Evolutionary conservation across 2,113 vertebrate species (phyloP).

Genomic region (Zosterops lateralis): DNA sequence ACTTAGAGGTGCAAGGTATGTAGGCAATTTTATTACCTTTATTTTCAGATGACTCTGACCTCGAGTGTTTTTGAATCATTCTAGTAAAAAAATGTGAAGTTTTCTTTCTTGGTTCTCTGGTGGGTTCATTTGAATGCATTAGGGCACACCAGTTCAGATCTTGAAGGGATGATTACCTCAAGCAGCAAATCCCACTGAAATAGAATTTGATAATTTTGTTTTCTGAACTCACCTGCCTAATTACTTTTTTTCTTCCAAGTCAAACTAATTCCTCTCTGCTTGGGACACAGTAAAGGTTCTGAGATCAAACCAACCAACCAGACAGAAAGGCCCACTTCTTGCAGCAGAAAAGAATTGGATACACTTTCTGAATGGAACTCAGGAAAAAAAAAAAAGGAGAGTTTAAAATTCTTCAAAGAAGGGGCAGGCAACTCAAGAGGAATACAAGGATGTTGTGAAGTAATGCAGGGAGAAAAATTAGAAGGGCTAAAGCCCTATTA

Average conservation of each 20-base stretch:
- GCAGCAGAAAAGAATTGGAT: neutral
- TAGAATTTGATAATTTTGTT: neutral
- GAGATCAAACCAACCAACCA: neutral
- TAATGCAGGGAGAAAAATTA: neutral
- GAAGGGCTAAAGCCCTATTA: neutral
- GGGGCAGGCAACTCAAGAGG: fast-evolving
- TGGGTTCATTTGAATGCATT: neutral
- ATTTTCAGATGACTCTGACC: neutral
- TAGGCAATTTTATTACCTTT: neutral
- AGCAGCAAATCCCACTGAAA: neutral
- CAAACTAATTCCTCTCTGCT: neutral
- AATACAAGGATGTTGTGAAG: neutral
- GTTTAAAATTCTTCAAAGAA: neutral
- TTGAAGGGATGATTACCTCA: neutral
- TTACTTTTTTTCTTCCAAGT: neutral
- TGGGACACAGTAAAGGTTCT: neutral
- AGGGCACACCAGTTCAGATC: neutral
- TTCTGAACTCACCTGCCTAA: neutral
- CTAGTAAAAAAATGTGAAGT: neutral
- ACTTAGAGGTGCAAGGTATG: neutral
- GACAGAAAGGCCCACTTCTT: neutral
- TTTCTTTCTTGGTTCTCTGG: fast-evolving
- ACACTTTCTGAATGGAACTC: neutral
- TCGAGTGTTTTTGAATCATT: neutral
- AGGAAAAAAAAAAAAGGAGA: fast-evolving